Evolutionary conservation across 2,797 vertebrate genomes (phyloP).

Genomic region (Aldrovandia affinis): DNA sequence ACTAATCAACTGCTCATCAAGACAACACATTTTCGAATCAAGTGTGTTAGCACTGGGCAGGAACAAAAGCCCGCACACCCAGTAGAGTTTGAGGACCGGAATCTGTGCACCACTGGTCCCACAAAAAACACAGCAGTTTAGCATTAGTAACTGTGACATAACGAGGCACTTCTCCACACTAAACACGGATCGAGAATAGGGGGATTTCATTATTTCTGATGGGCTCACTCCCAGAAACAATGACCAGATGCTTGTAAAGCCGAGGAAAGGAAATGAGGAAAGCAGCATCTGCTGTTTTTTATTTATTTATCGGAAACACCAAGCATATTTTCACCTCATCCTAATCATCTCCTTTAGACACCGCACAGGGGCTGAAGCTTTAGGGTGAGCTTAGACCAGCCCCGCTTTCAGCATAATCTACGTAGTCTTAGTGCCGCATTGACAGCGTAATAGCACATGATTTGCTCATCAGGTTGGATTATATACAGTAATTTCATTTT

Average conservation of each 20-base stretch:
- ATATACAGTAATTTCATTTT: background rate
- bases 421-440: too few species aligned
- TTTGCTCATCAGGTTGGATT: background rate
- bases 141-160: background rate
- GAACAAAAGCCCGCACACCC: too few species aligned
- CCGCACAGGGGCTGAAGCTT: background rate
- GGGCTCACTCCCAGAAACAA: background rate
- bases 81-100: too few species aligned
- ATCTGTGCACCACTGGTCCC: too few species aligned
- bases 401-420: background rate
- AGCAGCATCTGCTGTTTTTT: constrained; percentile 6
- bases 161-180: background rate
- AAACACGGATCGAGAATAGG: background rate
- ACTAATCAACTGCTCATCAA: too few species aligned
- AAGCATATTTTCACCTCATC: background rate
- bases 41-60: too few species aligned
- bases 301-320: background rate
- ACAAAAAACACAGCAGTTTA: too few species aligned
- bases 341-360: background rate
- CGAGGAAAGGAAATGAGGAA: background rate
- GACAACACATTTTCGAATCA: too few species aligned
- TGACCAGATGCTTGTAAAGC: background rate
- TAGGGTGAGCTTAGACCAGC: background rate
- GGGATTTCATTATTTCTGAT: background rate
- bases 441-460: background rate